Conservation (phyloP, 2,797 vertebrate species). For the Potorous gilbertii region DNA sequence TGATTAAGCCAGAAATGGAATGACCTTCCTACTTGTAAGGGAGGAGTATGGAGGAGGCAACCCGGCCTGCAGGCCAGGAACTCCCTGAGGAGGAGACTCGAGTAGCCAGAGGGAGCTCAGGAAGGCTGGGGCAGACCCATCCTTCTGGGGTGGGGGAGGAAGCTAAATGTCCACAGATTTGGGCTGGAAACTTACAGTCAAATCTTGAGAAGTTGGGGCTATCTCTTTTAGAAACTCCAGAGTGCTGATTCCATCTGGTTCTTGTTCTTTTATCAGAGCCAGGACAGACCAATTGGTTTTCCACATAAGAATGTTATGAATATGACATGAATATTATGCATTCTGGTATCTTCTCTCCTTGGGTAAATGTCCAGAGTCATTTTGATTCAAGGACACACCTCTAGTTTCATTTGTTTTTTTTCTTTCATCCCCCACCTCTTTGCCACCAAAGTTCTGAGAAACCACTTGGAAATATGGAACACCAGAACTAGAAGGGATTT, state of each 20-base stretch:
- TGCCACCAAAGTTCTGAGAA: neutral
- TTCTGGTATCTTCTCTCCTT: constrained; percentile 1
- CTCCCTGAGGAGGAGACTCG: neutral
- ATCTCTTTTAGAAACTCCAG: neutral
- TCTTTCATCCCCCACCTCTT: neutral
- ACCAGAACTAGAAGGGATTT: neutral
- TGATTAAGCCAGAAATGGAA: constrained; percentile 56
- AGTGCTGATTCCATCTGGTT: neutral
- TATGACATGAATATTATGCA: neutral
- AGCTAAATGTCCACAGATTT: neutral
- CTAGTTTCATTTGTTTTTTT: neutral
- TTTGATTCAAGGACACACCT: neutral
- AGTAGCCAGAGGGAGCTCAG: neutral
- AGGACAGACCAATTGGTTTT: neutral
- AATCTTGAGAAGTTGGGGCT: neutral
- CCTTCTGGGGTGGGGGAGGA: neutral
- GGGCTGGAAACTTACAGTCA: neutral
- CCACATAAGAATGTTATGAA: neutral
- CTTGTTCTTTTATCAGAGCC: neutral
- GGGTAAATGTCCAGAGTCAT: neutral
- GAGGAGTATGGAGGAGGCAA: neutral
- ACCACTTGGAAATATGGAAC: neutral
- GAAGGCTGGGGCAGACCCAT: neutral
- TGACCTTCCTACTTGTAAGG: neutral
- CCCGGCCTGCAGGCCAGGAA: neutral